phyloP scores from a whole-genome alignment of 2,797 vertebrate species.

The Lepilemur ruficaudatus region DNA sequence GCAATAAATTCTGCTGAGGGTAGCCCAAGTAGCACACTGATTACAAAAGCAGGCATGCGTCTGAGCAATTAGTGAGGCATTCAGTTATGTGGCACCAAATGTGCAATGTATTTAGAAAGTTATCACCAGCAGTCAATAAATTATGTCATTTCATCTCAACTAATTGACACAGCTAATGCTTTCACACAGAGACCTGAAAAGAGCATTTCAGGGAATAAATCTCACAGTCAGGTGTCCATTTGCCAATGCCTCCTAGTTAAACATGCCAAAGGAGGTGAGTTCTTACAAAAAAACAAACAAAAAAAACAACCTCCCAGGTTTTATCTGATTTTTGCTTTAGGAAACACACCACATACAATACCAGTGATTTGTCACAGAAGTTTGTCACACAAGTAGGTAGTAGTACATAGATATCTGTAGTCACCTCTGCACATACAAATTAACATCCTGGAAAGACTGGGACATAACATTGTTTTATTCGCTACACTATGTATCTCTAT shows the following conservation, averaged over 20 bases:
- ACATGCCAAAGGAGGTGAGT: constrained; percentile 24
- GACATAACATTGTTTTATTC: constrained; percentile 79
- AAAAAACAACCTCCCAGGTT: not conserved
- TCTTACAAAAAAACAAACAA: not conserved
- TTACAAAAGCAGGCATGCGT: constrained; percentile 78
- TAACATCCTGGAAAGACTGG: constrained; percentile 59
- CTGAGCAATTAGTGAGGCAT: constrained; percentile 79
- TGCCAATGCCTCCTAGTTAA: constrained; percentile 58
- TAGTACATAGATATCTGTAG: not conserved
- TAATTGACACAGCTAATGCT: constrained; percentile 77
- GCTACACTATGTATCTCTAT: constrained; percentile 79
- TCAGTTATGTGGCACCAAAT: constrained; percentile 67
- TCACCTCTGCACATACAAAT: not conserved
- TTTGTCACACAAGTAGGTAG: not conserved
- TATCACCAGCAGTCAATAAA: constrained; percentile 75
- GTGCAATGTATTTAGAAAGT: constrained; percentile 77
- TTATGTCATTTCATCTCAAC: constrained; percentile 78
- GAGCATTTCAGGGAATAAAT: constrained; percentile 73
- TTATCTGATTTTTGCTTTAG: constrained; percentile 73
- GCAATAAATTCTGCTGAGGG: constrained; percentile 82
- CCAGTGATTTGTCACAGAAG: constrained; percentile 47
- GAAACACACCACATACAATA: not conserved
- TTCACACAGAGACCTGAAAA: constrained; percentile 72
- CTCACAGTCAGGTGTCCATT: constrained; percentile 60
- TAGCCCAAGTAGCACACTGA: constrained; percentile 78